Conservation (phyloP, 1,140 invertebrate genomes). For the Manduca sexta region DNA sequence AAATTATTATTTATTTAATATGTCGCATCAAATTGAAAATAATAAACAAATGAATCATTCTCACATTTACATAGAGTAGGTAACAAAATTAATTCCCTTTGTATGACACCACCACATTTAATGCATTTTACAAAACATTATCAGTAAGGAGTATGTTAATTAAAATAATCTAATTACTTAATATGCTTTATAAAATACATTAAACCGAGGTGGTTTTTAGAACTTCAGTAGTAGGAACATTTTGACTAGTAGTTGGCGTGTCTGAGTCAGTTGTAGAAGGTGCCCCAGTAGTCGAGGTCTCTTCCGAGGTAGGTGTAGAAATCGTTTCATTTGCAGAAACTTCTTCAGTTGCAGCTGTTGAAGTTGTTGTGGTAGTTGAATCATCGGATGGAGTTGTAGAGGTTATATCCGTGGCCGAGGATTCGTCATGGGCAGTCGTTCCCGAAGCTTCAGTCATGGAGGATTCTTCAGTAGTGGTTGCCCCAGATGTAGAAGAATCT, state of each 20-base stretch:
- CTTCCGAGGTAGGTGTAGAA: slow-evolving; percentile 4
- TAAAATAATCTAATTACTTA: not conserved
- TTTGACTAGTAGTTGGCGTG: slow-evolving; percentile 1
- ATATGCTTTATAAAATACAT: not conserved
- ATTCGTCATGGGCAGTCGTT: not conserved
- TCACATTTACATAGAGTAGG: no score
- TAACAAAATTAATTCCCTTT: no score
- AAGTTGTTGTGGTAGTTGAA: not conserved
- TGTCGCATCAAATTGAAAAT: no score
- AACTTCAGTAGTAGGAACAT: slow-evolving; percentile 4
- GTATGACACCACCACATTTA: no score
- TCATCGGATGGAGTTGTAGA: no score
- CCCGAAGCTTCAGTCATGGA: not conserved
- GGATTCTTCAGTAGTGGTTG: not conserved
- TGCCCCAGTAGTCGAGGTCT: not conserved
- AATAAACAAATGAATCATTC: no score
- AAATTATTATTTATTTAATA: no score
- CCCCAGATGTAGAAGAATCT: not conserved
- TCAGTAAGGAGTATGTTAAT: not conserved
- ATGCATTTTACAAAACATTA: no score
- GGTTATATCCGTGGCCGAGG: not conserved
- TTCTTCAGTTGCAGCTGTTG: not conserved
- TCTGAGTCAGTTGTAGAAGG: not conserved
- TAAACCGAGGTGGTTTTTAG: not conserved
- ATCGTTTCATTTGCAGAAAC: not conserved